Evolutionary conservation across 2,888 invertebrate species (phyloP), one percentile per base, ranked within the genome.

Genomic region (Lysandra coridon): DNA sequence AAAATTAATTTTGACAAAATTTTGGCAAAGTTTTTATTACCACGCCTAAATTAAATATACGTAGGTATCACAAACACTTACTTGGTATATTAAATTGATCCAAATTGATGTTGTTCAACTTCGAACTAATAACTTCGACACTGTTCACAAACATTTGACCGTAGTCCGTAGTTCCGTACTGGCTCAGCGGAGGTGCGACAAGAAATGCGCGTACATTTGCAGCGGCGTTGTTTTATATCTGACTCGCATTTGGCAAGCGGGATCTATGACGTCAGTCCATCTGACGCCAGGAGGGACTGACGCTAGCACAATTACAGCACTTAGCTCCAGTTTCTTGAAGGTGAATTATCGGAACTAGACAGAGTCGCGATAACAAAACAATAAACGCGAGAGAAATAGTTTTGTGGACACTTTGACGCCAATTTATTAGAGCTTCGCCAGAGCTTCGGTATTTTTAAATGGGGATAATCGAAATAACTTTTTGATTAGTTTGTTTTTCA

Each of bases 201-300:
- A 84, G 82, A 86, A 92, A 89, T 94, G 93, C 85, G 85, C 84
- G 83, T 82, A 85, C 85, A 83, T 83, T 83, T 86, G 85, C 84
- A 83, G 82, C 83, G 83, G 84, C 84, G 84, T 84, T 85, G 87
- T 89, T 93, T 91, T 94, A 94, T 94, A 94, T 89, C 84, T 92
- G 93, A 92, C 83, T 92, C 92, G 87, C 85, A 89, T 87, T 93
- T 93, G 93, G 93, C 92, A 91, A 86, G 88, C 89, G 87, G 85
- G 84, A 84, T 86, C 87, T 87, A 86, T 84, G 83, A 88, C 93
- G 93, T 93, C 92, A 93, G 85, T 84, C 78, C 79, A 82, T 82
- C 86, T 92, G 92, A 92, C 92, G 93, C 87, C 82, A 83, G 74
- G 84, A 83, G 84, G 80, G 83, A 85, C 85, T 92, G 91, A 92